phyloP scores from a whole-genome alignment of 35 echinoderm and acorn worm species.

The Lytechinus pictus region DNA sequence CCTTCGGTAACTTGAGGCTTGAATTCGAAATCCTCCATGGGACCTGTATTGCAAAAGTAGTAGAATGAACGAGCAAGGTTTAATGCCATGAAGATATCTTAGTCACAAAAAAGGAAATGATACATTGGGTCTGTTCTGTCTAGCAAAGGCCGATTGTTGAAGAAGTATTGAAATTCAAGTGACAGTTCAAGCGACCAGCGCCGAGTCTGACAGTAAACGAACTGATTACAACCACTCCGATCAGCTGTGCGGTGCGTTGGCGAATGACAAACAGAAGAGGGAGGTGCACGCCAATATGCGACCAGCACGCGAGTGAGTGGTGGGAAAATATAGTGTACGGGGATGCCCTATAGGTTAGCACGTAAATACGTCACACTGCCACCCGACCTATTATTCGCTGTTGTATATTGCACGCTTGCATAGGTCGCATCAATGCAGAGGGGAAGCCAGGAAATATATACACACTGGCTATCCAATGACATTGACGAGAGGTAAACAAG shows the following conservation, averaged over 20 bases:
- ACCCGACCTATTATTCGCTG: conserved; percentile 30
- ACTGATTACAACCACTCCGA: neutral
- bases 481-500: conserved; percentile 31
- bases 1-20: conserved; percentile 83
- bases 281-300: conserved; percentile 8
- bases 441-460: conserved; percentile 6
- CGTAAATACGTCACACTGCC: conserved; percentile 25
- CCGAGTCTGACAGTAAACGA: neutral
- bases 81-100: conserved; percentile 36
- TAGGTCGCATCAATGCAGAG: neutral
- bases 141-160: neutral
- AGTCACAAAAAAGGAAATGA: conserved; percentile 8
- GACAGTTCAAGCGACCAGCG: neutral
- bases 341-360: conserved; percentile 38
- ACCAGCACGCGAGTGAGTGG: neutral
- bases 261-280: conserved; percentile 33
- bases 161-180: neutral
- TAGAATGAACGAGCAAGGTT: conserved; percentile 49
- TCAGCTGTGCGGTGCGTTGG: conserved; percentile 54
- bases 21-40: conserved; percentile 92
- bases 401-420: conserved; percentile 4
- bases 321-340: neutral
- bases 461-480: neutral
- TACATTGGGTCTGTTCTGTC: neutral
- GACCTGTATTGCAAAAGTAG: conserved; percentile 70